These are phyloP conservation scores for Magallana ariakensis DNA, from an alignment of 1,140 invertebrate genomes.

Conservation along the genomic window DNA sequence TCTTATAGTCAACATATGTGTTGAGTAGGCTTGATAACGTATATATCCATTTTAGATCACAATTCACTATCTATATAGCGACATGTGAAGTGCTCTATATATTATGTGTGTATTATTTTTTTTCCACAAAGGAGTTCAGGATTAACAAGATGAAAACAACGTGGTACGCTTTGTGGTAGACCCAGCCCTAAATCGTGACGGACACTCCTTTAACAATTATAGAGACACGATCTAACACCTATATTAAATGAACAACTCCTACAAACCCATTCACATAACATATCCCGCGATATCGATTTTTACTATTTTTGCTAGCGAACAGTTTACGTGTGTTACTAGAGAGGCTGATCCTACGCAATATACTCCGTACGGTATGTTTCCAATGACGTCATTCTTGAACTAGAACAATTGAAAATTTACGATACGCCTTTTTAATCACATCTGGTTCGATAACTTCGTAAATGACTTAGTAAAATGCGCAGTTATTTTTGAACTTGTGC, in stretches of 20 bases:
- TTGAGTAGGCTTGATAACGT: too few species aligned
- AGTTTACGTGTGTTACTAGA: conserved; percentile 13
- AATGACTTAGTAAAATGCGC: background rate
- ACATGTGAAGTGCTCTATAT: too few species aligned
- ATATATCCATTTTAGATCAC: too few species aligned
- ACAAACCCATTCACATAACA: conserved; percentile 11
- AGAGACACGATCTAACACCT: background rate
- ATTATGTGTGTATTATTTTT: too few species aligned
- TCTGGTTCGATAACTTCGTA: background rate
- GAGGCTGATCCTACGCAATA: background rate
- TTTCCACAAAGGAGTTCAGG: too few species aligned
- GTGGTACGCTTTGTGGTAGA: background rate
- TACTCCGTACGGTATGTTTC: background rate
- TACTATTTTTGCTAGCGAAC: background rate
- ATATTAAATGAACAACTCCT: conserved; percentile 13
- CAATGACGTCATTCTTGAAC: background rate
- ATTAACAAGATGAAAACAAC: background rate
- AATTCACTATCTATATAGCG: too few species aligned
- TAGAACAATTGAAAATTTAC: background rate
- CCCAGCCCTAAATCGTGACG: background rate
- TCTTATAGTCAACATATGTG: too few species aligned
- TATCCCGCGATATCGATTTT: background rate
- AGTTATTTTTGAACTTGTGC: background rate
- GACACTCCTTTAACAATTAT: background rate
- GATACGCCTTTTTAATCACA: conserved; percentile 26